Base-by-base conservation (phyloP, 2,888 invertebrate genomes). In the Ophion slaviceki region DNA sequence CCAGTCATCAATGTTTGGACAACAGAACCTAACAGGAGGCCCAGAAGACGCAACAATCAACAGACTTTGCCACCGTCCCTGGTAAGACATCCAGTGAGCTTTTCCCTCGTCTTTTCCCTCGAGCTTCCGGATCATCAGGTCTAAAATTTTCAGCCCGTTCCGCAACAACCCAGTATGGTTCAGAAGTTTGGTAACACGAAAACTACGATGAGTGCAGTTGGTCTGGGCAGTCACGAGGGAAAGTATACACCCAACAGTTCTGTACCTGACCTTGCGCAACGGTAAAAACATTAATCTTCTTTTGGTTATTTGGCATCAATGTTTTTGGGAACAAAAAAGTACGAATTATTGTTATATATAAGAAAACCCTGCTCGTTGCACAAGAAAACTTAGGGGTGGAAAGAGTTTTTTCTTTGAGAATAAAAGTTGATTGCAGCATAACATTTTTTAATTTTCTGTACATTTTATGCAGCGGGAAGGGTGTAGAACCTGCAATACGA, bases 1-100 rank as follows among this genome's bases (percentile, higher is more conserved):
- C 77, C 90, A 97, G 97, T 97, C 91, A 97, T 97, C 88, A 97
- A 97, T 95, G 97, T 98, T 40, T 98, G 98, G 98, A 97, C 97
- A 1, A 97, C 97, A 84, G 97, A 96, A 90, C 96, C 96, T 64
- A 96, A 96, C 88, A 95, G 96, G 92, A 95, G 95, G 89, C 91
- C 93, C 68, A 95, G 95, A 80, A 93, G 94, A 87, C 94, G 94
- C 80, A 94, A 93, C 86, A 94, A 94, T 89, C 94, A 95, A 86
- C 92, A 94, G 59, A 92, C 94, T 6, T 91, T 95, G 84, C 94
- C 94, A 24, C 92, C 92, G 1, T 89, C 93, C 32, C 90, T 92
- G 90, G 93, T 93, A 90, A 91, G 61, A 77, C n/a, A 40, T 64
- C 32, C 6, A 61, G n/a, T 40, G 57, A 47, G 62, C n/a, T 74